A percentile compares a stretch with the other conserved stretches of the same genome.
Conservation (phyloP, 1,140 invertebrate species). For the Homalodisca vitripennis region DNA sequence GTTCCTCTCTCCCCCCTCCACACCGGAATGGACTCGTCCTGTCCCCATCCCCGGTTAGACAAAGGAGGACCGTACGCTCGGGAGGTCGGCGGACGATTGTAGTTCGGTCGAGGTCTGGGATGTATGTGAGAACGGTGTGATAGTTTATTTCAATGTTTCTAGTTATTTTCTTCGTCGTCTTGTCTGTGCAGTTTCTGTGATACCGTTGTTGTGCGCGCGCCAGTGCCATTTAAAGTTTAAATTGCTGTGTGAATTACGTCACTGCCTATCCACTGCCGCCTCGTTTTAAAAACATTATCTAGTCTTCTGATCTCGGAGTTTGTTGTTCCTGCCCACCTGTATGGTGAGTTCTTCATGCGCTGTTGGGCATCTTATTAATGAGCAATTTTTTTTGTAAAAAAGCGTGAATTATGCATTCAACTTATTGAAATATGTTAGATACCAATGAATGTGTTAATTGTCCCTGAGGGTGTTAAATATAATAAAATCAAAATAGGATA, state of each 20-base stretch:
- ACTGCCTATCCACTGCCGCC: conserved; percentile 7
- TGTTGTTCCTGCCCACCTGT: neutral
- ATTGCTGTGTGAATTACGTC: conserved; percentile 1
- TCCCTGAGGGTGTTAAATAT: too few relatives aligned
- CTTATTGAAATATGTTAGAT: too few relatives aligned
- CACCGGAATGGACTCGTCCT: conserved; percentile 15
- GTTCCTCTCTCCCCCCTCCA: neutral
- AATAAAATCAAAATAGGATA: too few relatives aligned
- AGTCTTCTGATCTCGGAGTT: neutral
- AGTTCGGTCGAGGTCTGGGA: neutral
- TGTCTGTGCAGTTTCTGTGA: conserved; percentile 17
- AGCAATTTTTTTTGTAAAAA: too few relatives aligned
- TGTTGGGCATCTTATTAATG: too few relatives aligned
- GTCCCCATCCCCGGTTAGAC: conserved; percentile 2
- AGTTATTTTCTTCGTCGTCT: too few relatives aligned
- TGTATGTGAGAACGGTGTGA: conserved; percentile 10
- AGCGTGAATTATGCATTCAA: too few relatives aligned
- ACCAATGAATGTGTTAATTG: too few relatives aligned
- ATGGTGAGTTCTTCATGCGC: too few relatives aligned
- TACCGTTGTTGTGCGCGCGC: neutral
- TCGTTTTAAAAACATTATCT: neutral
- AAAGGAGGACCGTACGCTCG: conserved; percentile 7
- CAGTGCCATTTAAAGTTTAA: conserved; percentile 21
- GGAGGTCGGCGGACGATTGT: conserved; percentile 10
- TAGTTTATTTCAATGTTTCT: conserved; percentile 12